These are phyloP conservation scores for Boloria selene DNA, from an alignment of 2,888 invertebrate species.

Conservation along the genomic window DNA sequence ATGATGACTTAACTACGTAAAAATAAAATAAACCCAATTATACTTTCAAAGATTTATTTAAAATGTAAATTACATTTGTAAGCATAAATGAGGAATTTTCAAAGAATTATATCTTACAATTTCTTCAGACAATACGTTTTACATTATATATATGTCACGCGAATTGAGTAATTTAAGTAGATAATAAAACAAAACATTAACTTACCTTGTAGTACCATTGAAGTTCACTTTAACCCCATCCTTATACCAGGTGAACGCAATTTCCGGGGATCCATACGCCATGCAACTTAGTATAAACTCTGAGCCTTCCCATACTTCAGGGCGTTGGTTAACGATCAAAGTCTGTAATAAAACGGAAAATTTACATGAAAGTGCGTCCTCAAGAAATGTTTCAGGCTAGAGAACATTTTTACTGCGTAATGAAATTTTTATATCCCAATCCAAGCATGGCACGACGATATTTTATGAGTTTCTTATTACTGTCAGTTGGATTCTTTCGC, in stretches of 20 bases:
- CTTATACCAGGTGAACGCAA: conserved; percentile 91
- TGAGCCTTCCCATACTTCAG: conserved; percentile 86
- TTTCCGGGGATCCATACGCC: conserved; percentile 88
- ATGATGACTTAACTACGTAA: too few species aligned
- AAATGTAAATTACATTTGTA: too few species aligned
- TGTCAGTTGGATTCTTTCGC: conserved; percentile 19
- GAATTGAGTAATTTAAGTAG: too few species aligned
- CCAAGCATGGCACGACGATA: conserved; percentile 26
- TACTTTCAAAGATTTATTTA: too few species aligned
- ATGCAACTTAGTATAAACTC: conserved; percentile 90
- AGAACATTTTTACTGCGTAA: conserved; percentile 37
- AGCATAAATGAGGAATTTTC: too few species aligned
- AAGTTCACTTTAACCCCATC: conserved; percentile 89
- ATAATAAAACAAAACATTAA: background rate
- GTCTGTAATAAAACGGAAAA: conserved; percentile 51
- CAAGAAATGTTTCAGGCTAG: conserved; percentile 33
- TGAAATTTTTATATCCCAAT: conserved; percentile 36
- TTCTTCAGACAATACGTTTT: too few species aligned
- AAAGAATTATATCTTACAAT: too few species aligned
- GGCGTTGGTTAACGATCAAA: conserved; percentile 69
- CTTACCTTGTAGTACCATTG: conserved; percentile 86
- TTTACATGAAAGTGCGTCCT: conserved; percentile 30
- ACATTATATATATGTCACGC: too few species aligned
- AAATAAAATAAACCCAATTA: too few species aligned
- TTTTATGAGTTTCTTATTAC: conserved; percentile 35